Percentiles rank a stretch among this genome's conserved stretches.
Evolutionary conservation across 2,797 vertebrate genomes (phyloP).

Genomic region (Diceros bicornis): DNA sequence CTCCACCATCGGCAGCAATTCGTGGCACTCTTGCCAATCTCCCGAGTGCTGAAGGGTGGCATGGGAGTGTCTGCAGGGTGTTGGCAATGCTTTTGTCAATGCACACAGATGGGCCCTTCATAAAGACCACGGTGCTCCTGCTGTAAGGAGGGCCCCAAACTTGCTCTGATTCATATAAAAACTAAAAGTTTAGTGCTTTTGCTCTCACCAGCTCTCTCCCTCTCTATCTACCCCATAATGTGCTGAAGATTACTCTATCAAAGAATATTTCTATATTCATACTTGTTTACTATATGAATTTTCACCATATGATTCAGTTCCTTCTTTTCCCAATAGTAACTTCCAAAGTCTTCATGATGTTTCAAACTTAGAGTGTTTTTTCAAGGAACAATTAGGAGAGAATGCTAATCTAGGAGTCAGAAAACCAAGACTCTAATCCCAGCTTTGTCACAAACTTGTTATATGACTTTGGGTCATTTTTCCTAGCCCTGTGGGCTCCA

Average conservation of each 20-base stretch:
- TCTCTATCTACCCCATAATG: neutral
- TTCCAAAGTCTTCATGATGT: neutral
- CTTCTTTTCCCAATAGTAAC: neutral
- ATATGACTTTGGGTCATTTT: neutral
- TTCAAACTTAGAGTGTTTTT: neutral
- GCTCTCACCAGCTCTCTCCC: neutral
- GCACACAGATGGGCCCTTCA: neutral
- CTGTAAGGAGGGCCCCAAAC: neutral
- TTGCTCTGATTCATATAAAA: neutral
- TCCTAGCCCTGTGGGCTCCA: neutral
- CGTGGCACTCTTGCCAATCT: neutral
- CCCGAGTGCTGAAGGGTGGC: neutral
- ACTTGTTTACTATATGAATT: neutral
- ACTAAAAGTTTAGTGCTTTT: neutral
- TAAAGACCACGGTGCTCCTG: neutral
- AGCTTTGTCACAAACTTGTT: neutral
- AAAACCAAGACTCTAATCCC: neutral
- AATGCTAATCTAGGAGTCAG: neutral
- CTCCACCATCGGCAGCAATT: neutral
- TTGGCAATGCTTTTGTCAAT: neutral
- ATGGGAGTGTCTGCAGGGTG: neutral
- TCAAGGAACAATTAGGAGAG: neutral
- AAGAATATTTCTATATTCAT: slow-evolving; percentile 14
- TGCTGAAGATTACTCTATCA: neutral
- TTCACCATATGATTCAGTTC: neutral